These are phyloP conservation scores for Anoplopoma fimbria DNA, from an alignment of 2,113 vertebrate species.

Conservation along the genomic window DNA sequence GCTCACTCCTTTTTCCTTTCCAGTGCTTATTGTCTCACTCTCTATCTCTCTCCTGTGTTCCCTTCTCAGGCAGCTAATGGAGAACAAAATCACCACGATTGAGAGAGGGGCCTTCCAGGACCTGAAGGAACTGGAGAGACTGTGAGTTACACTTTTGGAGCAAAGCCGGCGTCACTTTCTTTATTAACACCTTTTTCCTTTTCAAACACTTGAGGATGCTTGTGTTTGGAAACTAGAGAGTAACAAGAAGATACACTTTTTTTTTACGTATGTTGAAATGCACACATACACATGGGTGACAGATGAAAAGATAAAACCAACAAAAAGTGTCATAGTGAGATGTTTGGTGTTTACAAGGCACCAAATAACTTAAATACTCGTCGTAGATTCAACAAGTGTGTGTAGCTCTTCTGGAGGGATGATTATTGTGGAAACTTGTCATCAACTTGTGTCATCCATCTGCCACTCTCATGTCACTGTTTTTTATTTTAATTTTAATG, in stretches of 20 bases:
- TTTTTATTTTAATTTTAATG: background rate
- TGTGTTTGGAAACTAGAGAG: background rate
- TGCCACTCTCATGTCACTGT: background rate
- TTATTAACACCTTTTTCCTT: background rate
- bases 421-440: background rate
- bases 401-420: background rate
- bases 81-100: slow-evolving; percentile 97
- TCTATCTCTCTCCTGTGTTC: slow-evolving; percentile 53
- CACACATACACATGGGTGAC: background rate
- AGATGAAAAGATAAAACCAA: background rate
- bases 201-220: background rate
- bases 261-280: background rate
- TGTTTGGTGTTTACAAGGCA: too few relatives aligned
- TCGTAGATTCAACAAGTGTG: background rate
- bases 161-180: background rate
- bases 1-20: slow-evolving; percentile 45
- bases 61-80: slow-evolving; percentile 96
- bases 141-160: slow-evolving; percentile 87
- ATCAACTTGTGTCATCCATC: background rate
- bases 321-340: background rate
- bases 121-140: slow-evolving; percentile 97
- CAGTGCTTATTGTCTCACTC: slow-evolving; percentile 50
- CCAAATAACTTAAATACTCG: background rate
- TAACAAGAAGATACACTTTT: background rate
- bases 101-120: slow-evolving; percentile 99